phyloP scores from a whole-genome alignment of 2,888 invertebrate genomes.

The Callyntrura sp. region DNA sequence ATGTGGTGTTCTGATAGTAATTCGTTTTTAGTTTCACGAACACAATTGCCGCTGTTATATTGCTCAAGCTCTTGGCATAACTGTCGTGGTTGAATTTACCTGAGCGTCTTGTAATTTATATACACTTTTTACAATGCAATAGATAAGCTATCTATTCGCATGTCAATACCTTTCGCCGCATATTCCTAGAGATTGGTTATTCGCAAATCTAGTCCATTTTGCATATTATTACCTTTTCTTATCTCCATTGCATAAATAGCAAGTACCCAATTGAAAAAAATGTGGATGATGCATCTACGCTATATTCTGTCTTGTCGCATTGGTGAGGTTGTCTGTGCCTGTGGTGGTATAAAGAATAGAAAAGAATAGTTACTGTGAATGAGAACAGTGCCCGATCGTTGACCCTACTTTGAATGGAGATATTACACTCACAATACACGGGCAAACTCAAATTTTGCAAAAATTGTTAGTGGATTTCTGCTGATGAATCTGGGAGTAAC shows the following conservation, averaged over 20 bases:
- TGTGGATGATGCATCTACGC: neutral
- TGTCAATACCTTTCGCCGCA: neutral
- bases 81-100: neutral
- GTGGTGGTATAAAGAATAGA: neutral
- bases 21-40: too few species aligned
- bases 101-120: neutral
- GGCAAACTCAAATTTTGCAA: too few species aligned
- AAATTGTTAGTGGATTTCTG: too few species aligned
- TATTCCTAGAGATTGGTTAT: neutral
- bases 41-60: neutral
- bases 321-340: neutral
- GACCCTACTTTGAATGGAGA: too few species aligned
- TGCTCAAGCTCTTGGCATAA: too few species aligned
- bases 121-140: constrained; percentile 3
- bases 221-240: constrained; percentile 3
- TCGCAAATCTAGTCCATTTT: neutral
- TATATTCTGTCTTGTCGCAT: too few species aligned
- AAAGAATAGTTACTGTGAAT: neutral
- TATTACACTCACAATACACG: too few species aligned
- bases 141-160: neutral
- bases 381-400: too few species aligned
- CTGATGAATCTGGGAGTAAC: too few species aligned
- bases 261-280: neutral
- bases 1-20: too few species aligned
- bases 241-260: neutral